These are phyloP conservation scores for Glaucopsyche alexis DNA, from an alignment of 2,888 invertebrate genomes.

Conservation along the genomic window DNA sequence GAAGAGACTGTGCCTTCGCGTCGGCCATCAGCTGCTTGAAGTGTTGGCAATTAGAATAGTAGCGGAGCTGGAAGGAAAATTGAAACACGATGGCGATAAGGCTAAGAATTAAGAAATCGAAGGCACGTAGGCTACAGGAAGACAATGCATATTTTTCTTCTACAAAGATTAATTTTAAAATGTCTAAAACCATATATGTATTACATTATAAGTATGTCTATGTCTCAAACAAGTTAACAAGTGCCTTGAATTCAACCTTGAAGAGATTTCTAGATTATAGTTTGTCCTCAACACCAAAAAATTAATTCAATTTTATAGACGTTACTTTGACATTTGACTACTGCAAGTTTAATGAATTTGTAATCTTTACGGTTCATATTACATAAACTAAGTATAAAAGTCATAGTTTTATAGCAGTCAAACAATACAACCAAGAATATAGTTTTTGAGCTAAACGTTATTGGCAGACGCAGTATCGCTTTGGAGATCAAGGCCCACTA, in stretches of 20 bases:
- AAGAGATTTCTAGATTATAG: not conserved
- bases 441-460: not conserved
- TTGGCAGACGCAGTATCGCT: conserved; percentile 11
- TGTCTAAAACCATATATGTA: not conserved
- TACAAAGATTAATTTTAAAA: not conserved
- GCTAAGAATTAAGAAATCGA: not conserved
- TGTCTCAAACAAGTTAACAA: conserved; percentile 10
- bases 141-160: not conserved
- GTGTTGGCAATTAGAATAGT: conserved; percentile 65
- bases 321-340: not conserved
- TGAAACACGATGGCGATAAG: no score
- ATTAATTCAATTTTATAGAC: not conserved
- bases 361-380: not conserved
- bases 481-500: conserved; percentile 7
- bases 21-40: conserved; percentile 55
- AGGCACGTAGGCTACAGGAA: not conserved
- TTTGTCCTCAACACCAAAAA: not conserved
- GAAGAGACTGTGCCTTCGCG: conserved; percentile 52
- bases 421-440: not conserved
- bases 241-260: not conserved
- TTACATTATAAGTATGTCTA: no score
- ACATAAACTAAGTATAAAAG: no score
- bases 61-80: conserved; percentile 58
- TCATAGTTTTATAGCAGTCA: no score
- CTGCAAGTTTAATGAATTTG: not conserved